phyloP scores from a whole-genome alignment of 2,888 invertebrate genomes.

The Hofmannophila pseudospretella region DNA sequence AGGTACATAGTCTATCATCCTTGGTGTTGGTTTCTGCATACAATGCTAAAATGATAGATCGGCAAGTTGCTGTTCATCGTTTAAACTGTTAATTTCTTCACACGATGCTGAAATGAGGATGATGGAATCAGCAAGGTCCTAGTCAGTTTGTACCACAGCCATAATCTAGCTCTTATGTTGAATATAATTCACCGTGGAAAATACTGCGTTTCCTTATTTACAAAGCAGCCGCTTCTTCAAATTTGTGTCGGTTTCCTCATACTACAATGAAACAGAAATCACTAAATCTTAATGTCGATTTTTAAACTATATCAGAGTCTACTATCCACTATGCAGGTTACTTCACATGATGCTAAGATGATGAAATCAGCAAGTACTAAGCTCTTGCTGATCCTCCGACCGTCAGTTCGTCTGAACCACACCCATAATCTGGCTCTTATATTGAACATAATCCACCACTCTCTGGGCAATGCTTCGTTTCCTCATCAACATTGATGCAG shows the following conservation, averaged over 20 bases:
- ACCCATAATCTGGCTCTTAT: slow-evolving; percentile 14
- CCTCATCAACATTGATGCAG: slow-evolving; percentile 67
- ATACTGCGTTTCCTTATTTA: slow-evolving; percentile 36
- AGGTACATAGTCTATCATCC: too few relatives aligned
- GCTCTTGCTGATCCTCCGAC: slow-evolving; percentile 19
- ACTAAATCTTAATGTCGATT: too few relatives aligned
- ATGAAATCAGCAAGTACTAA: slow-evolving; percentile 21
- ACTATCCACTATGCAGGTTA: too few relatives aligned
- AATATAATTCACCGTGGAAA: slow-evolving; percentile 36
- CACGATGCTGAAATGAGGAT: too few relatives aligned
- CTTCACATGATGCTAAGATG: too few relatives aligned
- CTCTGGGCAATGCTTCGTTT: slow-evolving; percentile 36
- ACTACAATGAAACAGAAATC: too few relatives aligned
- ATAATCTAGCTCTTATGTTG: slow-evolving; percentile 17
- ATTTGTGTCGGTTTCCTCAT: slow-evolving; percentile 87
- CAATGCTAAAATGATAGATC: too few relatives aligned
- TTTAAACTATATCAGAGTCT: neutral
- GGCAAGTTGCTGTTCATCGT: too few relatives aligned
- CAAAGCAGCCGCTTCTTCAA: slow-evolving; percentile 77
- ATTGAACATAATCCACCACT: slow-evolving; percentile 32
- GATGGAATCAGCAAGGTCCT: slow-evolving; percentile 24
- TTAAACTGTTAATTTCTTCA: too few relatives aligned
- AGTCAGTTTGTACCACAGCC: slow-evolving; percentile 23
- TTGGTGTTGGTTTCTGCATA: too few relatives aligned
- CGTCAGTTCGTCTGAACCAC: slow-evolving; percentile 30